These are phyloP conservation scores for Priapulus caudatus DNA, from an alignment of 2,888 invertebrate species.

Conservation along the genomic window DNA sequence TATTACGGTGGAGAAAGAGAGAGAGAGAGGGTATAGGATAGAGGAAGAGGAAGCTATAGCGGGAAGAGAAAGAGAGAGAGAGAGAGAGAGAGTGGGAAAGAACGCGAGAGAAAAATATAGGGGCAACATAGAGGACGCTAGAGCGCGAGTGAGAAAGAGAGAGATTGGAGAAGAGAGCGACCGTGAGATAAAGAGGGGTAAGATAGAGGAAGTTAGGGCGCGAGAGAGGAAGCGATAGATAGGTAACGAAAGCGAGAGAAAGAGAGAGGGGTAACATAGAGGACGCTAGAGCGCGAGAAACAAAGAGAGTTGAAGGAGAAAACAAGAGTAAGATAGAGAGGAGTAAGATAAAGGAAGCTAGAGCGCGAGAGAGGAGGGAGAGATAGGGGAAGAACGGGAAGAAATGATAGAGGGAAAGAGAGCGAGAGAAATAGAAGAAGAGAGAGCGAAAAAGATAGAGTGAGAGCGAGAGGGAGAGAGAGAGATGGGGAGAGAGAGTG, in stretches of 20 bases:
- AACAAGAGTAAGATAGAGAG: no score
- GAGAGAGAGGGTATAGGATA: neutral
- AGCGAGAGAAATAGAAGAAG: no score
- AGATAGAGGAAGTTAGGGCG: neutral
- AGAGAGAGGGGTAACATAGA: neutral
- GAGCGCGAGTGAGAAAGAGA: neutral
- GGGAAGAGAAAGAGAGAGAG: constrained; percentile 3
- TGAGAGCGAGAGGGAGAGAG: no score
- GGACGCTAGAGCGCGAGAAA: no score
- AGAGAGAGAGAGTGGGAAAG: constrained; percentile 1
- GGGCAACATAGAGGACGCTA: neutral
- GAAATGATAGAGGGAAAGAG: no score
- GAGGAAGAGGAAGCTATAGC: neutral
- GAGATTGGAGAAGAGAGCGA: neutral
- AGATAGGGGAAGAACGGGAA: no score
- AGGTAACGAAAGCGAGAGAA: neutral
- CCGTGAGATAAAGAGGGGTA: neutral
- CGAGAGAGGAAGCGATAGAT: neutral
- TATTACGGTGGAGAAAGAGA: no score
- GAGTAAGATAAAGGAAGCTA: no score
- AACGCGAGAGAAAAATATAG: neutral
- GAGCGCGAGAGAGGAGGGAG: no score
- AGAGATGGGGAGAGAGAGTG: no score
- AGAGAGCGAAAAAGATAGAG: no score
- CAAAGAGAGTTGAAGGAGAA: no score